A percentile compares a stretch with the other conserved stretches of the same genome.
These are phyloP conservation scores for Gryllus longicercus DNA, from an alignment of 2,888 invertebrate species.

Conservation along the genomic window DNA sequence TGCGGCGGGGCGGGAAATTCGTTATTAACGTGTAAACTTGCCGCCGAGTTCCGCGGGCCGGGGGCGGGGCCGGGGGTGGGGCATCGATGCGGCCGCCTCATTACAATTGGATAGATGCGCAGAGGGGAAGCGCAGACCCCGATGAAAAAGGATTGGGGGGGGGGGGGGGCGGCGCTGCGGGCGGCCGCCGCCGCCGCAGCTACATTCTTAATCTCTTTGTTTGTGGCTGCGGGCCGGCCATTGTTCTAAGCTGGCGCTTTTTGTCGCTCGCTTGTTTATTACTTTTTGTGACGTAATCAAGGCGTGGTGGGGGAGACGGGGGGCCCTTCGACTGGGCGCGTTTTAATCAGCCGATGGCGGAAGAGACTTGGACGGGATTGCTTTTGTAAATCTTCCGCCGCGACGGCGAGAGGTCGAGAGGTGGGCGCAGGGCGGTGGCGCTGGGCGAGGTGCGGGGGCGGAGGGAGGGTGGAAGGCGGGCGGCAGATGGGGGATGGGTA, in stretches of 20 bases:
- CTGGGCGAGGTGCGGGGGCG: too few relatives aligned
- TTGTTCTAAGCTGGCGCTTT: background rate
- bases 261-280: constrained; percentile 6
- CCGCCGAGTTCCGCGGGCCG: background rate
- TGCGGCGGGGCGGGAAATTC: background rate
- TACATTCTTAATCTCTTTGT: constrained; percentile 10
- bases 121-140: background rate
- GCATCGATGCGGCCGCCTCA: background rate
- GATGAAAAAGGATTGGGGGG: background rate
- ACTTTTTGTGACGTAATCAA: constrained; percentile 2
- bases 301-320: background rate
- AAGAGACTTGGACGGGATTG: background rate
- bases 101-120: background rate
- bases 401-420: background rate
- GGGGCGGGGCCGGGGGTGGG: background rate
- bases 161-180: too few relatives aligned
- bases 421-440: too few relatives aligned
- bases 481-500: too few relatives aligned
- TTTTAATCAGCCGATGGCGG: background rate
- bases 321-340: background rate
- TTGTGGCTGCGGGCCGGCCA: background rate
- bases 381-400: background rate
- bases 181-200: background rate
- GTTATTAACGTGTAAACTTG: constrained; percentile 9
- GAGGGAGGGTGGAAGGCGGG: too few relatives aligned